Evolutionary conservation across 2,113 vertebrate species (phyloP).

Genomic region (Cygnus buccinator): DNA sequence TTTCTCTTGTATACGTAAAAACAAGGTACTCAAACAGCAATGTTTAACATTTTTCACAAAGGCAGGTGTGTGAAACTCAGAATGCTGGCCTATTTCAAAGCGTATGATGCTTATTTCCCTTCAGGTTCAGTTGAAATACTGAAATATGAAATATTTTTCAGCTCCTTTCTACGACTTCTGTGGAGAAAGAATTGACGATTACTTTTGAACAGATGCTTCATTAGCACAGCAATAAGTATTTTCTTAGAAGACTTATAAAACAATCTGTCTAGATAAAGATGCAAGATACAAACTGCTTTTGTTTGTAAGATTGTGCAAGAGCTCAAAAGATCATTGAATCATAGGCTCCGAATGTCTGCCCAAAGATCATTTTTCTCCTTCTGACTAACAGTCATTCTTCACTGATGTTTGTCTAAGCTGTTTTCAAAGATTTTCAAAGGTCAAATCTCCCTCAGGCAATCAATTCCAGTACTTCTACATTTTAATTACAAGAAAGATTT

Average conservation of each 20-base stretch:
- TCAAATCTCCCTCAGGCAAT: not conserved
- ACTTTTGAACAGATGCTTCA: slow-evolving; percentile 1
- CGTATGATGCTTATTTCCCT: not conserved
- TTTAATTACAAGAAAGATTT: not conserved
- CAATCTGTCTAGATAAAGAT: not conserved
- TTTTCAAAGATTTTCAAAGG: not conserved
- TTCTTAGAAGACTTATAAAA: slow-evolving; percentile 1
- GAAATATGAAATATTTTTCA: not conserved
- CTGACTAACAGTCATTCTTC: not conserved
- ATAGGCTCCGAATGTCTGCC: not conserved
- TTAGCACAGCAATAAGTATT: not conserved
- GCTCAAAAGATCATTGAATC: not conserved
- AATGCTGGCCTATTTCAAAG: not conserved
- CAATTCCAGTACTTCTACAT: not conserved
- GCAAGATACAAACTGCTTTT: not conserved
- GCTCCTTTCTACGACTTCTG: not conserved
- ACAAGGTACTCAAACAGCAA: not conserved
- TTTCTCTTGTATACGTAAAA: not conserved
- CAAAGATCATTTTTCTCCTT: not conserved
- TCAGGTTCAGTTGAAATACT: not conserved
- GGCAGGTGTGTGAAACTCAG: not conserved
- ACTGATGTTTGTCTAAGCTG: not conserved
- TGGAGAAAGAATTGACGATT: not conserved
- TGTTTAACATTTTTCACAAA: not conserved
- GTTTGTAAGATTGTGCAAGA: not conserved